Evolutionary conservation across 2,797 vertebrate species (phyloP).

Genomic region (Pseudomugil gertrudae): DNA sequence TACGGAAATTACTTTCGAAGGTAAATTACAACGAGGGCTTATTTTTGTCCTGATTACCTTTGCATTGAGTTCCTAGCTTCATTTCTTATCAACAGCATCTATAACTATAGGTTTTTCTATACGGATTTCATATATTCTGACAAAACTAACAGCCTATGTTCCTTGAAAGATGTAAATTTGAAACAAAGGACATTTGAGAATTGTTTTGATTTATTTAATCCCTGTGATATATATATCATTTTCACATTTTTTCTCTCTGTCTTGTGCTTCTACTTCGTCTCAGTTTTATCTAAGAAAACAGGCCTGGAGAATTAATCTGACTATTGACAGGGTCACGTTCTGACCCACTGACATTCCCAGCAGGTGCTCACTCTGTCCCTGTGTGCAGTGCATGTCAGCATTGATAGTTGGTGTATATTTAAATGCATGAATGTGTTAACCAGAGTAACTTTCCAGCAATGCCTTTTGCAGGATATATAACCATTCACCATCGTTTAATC

Average conservation of each 20-base stretch:
- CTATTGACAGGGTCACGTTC: slow-evolving; percentile 75
- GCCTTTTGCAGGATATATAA: slow-evolving; percentile 20
- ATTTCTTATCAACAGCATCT: slow-evolving; percentile 57
- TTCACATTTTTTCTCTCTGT: slow-evolving; percentile 61
- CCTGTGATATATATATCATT: slow-evolving; percentile 69
- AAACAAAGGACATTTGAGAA: slow-evolving; percentile 74
- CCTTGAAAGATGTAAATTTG: slow-evolving; percentile 49
- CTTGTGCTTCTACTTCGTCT: slow-evolving; percentile 60
- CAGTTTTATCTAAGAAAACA: slow-evolving; percentile 76
- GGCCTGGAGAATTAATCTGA: slow-evolving; percentile 75
- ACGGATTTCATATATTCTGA: slow-evolving; percentile 43
- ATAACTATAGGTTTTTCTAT: slow-evolving; percentile 42
- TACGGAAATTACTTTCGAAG: slow-evolving; percentile 80
- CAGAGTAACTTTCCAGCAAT: slow-evolving; percentile 11
- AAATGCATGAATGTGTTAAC: slow-evolving; percentile 31
- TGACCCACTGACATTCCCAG: slow-evolving; percentile 67
- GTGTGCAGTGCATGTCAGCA: slow-evolving; percentile 21
- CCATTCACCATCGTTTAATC: slow-evolving; percentile 12
- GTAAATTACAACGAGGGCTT: slow-evolving; percentile 76
- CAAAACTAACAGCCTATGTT: slow-evolving; percentile 41
- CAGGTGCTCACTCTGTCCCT: slow-evolving; percentile 58
- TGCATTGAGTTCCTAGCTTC: slow-evolving; percentile 58
- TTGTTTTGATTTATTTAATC: slow-evolving; percentile 77
- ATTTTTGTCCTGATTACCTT: slow-evolving; percentile 64
- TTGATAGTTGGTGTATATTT: slow-evolving; percentile 29